Base-by-base conservation (phyloP, 1,140 invertebrate species). In the Drosophila ambigua region DNA sequence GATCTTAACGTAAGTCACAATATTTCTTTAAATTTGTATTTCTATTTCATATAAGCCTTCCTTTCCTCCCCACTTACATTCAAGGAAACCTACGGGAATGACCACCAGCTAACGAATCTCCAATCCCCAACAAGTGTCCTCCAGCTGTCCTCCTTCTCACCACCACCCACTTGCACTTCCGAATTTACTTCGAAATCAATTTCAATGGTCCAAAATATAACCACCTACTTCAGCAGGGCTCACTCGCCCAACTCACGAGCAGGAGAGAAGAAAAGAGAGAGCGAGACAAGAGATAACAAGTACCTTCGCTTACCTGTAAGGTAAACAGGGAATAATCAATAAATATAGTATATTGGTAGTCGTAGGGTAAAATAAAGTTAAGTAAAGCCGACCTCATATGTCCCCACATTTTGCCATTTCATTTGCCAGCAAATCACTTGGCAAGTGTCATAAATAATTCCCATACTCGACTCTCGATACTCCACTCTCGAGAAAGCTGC, bases 271-370 rank as follows among this genome's bases (percentile, higher is more conserved):
- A 20, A 20, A 20, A 2, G 16, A 62, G 44, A 43, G 1, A 15
- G 35, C 8, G 45, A 46, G 45, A 0, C n/a, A 24, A 16, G 15
- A 43, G 41, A 63, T 72, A 75, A 66, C 49, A 65, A 55, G 71
- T 59, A 71, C 59, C 87, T 79, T 63, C 31, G 82, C 82, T 85
- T 85, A 85, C 82, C 82, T 85, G 78, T 31, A 85, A 84, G 50
- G 60, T 78, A 72, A 69, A 61, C 5, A 69, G 50, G 58, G 31
- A 68, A 71, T 87, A 85, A 87, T 85, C 82, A 59, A 79, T 78
- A 78, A 75, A 72, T 72, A 68, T 35, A 4, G 9, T 67, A 57
- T 76, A 67, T 66, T 2, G 5, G 26, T 28, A 28, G 26, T 28
- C 26, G 26, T 28, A 28, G 7, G 8, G 35, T 23, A 68, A 68